A percentile compares a stretch with the other conserved stretches of the same genome.
These are phyloP conservation scores for Leptarthrus brevirostris DNA, from an alignment of 2,888 invertebrate species.

Conservation along the genomic window DNA sequence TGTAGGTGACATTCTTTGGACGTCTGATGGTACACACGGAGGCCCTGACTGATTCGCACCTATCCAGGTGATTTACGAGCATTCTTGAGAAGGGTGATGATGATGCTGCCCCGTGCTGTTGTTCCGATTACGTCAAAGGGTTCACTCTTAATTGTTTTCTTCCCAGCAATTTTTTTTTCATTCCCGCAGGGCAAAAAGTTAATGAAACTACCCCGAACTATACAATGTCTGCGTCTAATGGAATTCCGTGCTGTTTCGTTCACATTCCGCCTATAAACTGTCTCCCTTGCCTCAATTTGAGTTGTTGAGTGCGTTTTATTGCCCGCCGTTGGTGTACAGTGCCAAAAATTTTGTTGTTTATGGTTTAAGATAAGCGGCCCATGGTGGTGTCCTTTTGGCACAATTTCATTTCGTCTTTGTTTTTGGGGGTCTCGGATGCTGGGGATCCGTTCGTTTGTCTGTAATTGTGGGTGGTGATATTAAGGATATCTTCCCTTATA, in stretches of 20 bases:
- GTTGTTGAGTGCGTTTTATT: slow-evolving; percentile 40
- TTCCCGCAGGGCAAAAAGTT: too few species aligned
- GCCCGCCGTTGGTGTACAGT: slow-evolving; percentile 2
- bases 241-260: not conserved
- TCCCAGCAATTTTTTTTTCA: too few species aligned
- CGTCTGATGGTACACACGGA: slow-evolving; percentile 21
- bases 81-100: not conserved
- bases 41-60: slow-evolving; percentile 50
- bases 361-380: slow-evolving; percentile 28
- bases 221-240: not conserved
- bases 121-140: too few species aligned
- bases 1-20: slow-evolving; percentile 34
- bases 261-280: not conserved
- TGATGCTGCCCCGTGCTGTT: too few species aligned
- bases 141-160: too few species aligned
- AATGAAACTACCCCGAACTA: not conserved
- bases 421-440: not conserved
- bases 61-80: slow-evolving; percentile 49
- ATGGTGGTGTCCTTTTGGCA: slow-evolving; percentile 29
- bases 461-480: slow-evolving; percentile 1
- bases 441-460: not conserved
- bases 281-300: not conserved
- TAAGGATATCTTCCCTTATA: not conserved
- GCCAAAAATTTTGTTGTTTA: slow-evolving; percentile 39
- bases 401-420: not conserved